Conservation (phyloP, 2,888 invertebrate species). For the Allygus modestus region DNA sequence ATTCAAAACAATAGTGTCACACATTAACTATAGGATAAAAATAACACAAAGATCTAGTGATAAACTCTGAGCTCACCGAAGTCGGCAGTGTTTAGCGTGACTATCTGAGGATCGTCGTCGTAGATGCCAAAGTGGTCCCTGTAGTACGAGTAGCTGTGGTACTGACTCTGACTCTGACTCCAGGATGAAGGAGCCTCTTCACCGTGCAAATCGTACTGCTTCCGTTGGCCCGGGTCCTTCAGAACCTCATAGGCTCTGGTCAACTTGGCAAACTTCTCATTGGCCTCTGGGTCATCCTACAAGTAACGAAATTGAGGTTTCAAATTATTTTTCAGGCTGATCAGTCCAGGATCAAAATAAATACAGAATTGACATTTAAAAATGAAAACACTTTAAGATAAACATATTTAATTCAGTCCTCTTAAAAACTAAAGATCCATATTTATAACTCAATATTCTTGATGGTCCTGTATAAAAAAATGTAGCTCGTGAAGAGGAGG, state of each 20-base stretch:
- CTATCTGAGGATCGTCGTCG: conserved; percentile 89
- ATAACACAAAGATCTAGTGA: too few relatives aligned
- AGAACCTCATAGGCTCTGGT: conserved; percentile 92
- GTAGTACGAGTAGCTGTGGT: conserved; percentile 90
- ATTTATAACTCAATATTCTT: too few relatives aligned
- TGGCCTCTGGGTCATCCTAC: conserved; percentile 85
- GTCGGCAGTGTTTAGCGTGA: conserved; percentile 84
- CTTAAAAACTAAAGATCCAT: too few relatives aligned
- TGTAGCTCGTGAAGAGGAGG: too few relatives aligned
- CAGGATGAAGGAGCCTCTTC: conserved; percentile 79
- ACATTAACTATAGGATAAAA: too few relatives aligned
- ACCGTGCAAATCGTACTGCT: conserved; percentile 88
- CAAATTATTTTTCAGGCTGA: too few relatives aligned
- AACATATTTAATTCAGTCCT: too few relatives aligned
- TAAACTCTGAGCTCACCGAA: conserved; percentile 79
- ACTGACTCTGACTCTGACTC: conserved; percentile 81
- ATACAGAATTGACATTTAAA: too few relatives aligned
- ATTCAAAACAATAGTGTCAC: too few relatives aligned
- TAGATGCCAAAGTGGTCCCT: conserved; percentile 90
- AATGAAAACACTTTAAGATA: too few relatives aligned
- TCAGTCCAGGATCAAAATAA: conserved; percentile 40
- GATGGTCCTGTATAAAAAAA: too few relatives aligned
- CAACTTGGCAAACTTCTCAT: conserved; percentile 86
- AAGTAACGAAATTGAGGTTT: too few relatives aligned
- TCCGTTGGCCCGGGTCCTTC: conserved; percentile 88